phyloP scores from a whole-genome alignment of 53 echinoderm and acorn worm genomes.

The Paracentrotus lividus region DNA sequence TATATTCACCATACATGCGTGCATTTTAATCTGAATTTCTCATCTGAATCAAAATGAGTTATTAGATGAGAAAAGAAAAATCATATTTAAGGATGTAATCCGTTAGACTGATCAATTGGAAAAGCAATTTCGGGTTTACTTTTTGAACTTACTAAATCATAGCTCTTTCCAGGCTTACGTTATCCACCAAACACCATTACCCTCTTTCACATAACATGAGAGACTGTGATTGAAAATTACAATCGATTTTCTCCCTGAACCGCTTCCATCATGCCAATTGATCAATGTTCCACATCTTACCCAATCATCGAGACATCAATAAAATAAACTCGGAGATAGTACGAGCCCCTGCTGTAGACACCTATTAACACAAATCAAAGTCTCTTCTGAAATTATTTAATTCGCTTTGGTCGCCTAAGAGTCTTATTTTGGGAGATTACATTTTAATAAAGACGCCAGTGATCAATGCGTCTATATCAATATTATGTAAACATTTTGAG shows the following conservation, averaged over 20 bases:
- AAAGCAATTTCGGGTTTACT: background rate
- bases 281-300: background rate
- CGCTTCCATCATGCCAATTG: background rate
- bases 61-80: background rate
- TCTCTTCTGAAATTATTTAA: background rate
- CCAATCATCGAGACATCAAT: background rate
- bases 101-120: background rate
- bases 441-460: slow-evolving; percentile 5
- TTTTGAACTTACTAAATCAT: background rate
- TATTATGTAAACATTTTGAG: background rate
- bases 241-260: slow-evolving; percentile 14
- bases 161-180: background rate
- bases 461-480: slow-evolving; percentile 34
- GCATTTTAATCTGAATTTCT: background rate
- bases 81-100: background rate
- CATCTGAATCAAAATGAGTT: background rate
- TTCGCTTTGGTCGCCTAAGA: background rate
- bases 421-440: slow-evolving; percentile 29
- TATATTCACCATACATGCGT: too few species aligned
- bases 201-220: background rate
- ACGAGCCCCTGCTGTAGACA: background rate
- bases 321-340: background rate
- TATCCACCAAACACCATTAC: background rate
- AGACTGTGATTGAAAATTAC: background rate
- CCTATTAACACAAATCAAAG: background rate